Base-by-base conservation (phyloP, 2,888 invertebrate species). In the Drosophila vallismaia region DNA sequence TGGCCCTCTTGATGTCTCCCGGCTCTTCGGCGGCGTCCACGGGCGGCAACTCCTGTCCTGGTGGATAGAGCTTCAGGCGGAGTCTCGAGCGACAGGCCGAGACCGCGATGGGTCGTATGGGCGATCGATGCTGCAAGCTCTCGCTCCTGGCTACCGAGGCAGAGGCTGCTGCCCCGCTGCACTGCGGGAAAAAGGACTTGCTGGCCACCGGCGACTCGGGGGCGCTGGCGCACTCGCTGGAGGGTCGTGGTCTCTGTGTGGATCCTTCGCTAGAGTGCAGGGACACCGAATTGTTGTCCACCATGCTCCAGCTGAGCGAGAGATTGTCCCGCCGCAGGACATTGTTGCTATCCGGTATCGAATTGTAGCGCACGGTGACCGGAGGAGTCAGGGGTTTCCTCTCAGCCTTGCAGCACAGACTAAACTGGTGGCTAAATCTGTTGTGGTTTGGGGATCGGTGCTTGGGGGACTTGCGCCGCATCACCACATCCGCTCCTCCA, bases 391-490 rank as follows among this genome's bases (percentile, higher is more conserved):
- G 71, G 0, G 89, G 88, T 40, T 90, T 91, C 56, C 90, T 89
- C 49, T 92, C 91, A 0, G 89, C 89, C 68, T 90, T 90, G 71
- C 92, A 92, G 71, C 92, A 92, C 58, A 92, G 77, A 53, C 90
- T 90, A 55, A 92, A 92, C 71, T 91, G 91, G 79, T 91, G 91
- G 52, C 92, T 92, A 28, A 91, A 90, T 4, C 91, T 79, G 79
- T 92, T 92, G 66, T 90, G 91, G 67, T 91, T 91, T 1, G 90
- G 88, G 4, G 90, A 89, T 8, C 90, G 89, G 64, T 88, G 85
- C 60, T 90, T 90, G 12, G 88, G 86, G 4, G 88, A 77, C 48
- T 89, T 89, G 6, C 78, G 85, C 4, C 89, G 79, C 64, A 89
- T 74, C 4, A 82, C 75, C 4, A 90, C 90, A 12, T 80, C 89